Evolutionary conservation across 1,140 invertebrate genomes (phyloP).

Genomic region (Halictus rubicundus): DNA sequence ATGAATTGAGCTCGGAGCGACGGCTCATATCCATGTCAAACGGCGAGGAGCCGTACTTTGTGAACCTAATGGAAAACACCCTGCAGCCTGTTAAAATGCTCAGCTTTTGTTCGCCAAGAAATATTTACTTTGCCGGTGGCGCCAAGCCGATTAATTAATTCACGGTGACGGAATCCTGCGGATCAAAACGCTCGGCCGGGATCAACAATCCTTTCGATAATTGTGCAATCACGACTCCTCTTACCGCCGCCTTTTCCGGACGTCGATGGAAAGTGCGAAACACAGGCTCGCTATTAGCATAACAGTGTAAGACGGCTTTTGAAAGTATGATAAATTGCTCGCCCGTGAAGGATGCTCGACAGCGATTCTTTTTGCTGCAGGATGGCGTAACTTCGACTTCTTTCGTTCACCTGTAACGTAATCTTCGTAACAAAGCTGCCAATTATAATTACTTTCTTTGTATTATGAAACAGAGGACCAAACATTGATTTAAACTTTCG

Average conservation of each 20-base stretch:
- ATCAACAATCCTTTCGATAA: background rate
- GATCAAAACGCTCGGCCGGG: background rate
- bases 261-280: background rate
- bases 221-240: background rate
- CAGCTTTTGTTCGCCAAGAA: slow-evolving; percentile 1
- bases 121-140: slow-evolving; percentile 20
- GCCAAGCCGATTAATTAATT: slow-evolving; percentile 24
- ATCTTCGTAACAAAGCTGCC: too few relatives aligned
- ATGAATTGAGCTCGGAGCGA: slow-evolving; percentile 32
- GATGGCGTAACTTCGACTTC: background rate
- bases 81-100: slow-evolving; percentile 14
- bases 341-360: background rate
- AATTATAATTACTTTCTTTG: too few relatives aligned
- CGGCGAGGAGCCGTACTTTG: slow-evolving; percentile 19
- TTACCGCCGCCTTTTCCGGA: background rate
- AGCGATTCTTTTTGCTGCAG: background rate
- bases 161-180: background rate
- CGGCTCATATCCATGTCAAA: slow-evolving; percentile 54
- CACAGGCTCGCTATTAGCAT: background rate
- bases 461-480: too few relatives aligned
- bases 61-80: slow-evolving; percentile 37
- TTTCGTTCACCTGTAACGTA: background rate
- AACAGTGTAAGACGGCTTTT: background rate
- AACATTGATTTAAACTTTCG: too few relatives aligned
- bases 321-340: slow-evolving; percentile 11